Evolutionary conservation across 2,797 vertebrate species (phyloP).

Genomic region (Microtus californicus): DNA sequence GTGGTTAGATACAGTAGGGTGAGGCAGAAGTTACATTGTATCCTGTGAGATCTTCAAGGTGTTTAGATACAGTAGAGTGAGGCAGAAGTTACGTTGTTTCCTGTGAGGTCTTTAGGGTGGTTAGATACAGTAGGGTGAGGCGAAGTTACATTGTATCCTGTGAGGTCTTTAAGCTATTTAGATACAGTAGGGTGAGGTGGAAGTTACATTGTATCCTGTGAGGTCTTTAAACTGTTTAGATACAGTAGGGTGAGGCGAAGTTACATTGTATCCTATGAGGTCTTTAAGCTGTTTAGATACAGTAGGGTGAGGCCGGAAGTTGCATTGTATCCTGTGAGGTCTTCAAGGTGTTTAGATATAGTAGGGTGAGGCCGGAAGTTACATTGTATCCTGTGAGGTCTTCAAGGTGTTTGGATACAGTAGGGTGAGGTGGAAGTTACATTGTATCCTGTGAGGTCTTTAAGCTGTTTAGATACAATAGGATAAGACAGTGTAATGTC

Average conservation of each 20-base stretch:
- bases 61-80: not conserved
- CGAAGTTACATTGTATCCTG: not conserved
- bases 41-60: not conserved
- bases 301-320: too few relatives aligned
- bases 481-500: fast-evolving
- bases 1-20: too few relatives aligned
- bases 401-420: not conserved
- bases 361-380: not conserved
- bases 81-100: not conserved
- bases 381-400: not conserved
- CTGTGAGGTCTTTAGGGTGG: not conserved
- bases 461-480: not conserved
- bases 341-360: too few relatives aligned
- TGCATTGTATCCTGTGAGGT: not conserved
- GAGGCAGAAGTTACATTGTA: not conserved
- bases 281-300: too few relatives aligned
- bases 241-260: not conserved
- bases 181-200: not conserved
- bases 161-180: not conserved
- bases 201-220: not conserved
- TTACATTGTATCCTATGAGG: not conserved
- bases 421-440: not conserved
- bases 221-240: not conserved
- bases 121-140: too few relatives aligned
- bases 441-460: not conserved